Conservation (phyloP, 2,797 vertebrate species). For the Ciconia nigra region DNA sequence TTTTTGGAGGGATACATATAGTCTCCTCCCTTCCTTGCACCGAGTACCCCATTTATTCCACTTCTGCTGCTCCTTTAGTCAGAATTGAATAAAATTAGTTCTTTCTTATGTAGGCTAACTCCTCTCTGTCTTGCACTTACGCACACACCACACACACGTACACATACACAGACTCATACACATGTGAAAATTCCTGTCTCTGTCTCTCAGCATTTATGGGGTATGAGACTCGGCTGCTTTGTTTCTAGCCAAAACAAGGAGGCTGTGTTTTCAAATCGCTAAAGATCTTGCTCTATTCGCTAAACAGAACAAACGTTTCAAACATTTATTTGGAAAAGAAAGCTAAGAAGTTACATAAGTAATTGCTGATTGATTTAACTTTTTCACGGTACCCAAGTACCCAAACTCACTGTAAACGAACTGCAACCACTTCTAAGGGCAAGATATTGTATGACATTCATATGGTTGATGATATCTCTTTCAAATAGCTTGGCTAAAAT, state of each 20-base stretch:
- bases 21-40: not conserved
- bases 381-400: not conserved
- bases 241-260: not conserved
- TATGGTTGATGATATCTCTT: constrained; percentile 2
- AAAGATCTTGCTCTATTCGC: not conserved
- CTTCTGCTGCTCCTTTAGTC: not conserved
- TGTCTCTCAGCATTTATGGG: not conserved
- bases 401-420: not conserved
- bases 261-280: not conserved
- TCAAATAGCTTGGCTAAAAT: not conserved
- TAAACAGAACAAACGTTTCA: not conserved
- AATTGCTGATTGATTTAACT: not conserved
- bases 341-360: not conserved
- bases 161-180: not conserved
- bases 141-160: not conserved
- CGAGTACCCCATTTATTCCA: not conserved
- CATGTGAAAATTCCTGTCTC: not conserved
- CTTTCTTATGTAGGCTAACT: not conserved
- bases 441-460: not conserved
- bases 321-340: not conserved
- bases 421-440: not conserved
- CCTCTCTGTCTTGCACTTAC: not conserved
- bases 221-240: not conserved
- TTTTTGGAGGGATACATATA: not conserved
- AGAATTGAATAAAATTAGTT: constrained; percentile 18